Base-by-base conservation (phyloP, 2,797 vertebrate species). In the Lophura swinhoii region DNA sequence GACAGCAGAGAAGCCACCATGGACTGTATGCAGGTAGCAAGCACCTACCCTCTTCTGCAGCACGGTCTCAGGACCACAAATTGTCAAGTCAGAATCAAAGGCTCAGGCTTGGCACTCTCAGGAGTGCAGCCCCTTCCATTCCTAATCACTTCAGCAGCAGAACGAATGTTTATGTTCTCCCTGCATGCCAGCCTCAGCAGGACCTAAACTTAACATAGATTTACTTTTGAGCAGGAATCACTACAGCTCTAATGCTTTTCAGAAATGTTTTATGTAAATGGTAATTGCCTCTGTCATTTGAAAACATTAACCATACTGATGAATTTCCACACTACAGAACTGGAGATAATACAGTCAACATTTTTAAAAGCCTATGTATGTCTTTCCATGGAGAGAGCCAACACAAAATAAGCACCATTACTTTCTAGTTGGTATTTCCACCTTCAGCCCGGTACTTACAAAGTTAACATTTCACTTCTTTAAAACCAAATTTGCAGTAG, bases 231-330 rank as follows among this genome's bases (percentile, higher is more conserved):
- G 82, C 53, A 87, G 28, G 23, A 91, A 55, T 91, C 68, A 53
- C 48, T 58, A 26, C 6, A 43, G 16, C 74, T 74, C 74, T 49
- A 87, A 74, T 41, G 53, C 53, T 84, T 13, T 53, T 94, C 56
- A 77, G 72, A 80, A 76, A 77, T 33, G 44, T 59, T 94, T 91
- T 74, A 68, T 86, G 8, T 73, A 87, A 82, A 69, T 22, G 43
- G 37, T 76, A 93, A 91, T 79, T 87, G 78, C 64, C 46, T 81
- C 84, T 75, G 81, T 46, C 87, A 79, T 67, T 78, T 84, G 77
- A 74, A 86, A 91, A 91, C 49, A 81, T 75, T 84, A 87, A 81
- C 67, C 37, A 77, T 84, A 63, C 33, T 69, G 74, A 86, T 80
- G 71, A 88, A 88, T 86, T 85, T 86, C 53, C 73, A n/a, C 53